phyloP scores from a whole-genome alignment of 2,113 vertebrate genomes.

The Hiodon alosoides region DNA sequence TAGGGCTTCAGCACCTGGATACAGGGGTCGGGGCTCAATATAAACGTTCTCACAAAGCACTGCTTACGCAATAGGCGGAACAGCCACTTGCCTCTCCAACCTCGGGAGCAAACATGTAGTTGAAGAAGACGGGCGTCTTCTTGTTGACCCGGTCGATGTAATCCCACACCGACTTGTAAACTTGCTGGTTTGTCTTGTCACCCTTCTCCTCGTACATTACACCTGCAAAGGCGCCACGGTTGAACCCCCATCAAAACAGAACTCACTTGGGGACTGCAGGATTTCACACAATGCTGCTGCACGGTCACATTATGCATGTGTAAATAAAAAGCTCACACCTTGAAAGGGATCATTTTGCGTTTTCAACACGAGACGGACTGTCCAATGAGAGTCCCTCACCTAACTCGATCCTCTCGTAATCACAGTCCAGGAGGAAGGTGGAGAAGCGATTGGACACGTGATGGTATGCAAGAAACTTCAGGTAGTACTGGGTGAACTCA shows the following conservation, averaged over 20 bases:
- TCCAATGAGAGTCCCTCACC: conserved; percentile 56
- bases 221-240: conserved; percentile 47
- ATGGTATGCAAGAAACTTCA: conserved; percentile 96
- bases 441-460: conserved; percentile 89
- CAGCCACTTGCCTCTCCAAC: conserved; percentile 77
- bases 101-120: conserved; percentile 90
- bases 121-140: conserved; percentile 83
- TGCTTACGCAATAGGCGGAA: background rate
- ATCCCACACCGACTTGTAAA: conserved; percentile 87
- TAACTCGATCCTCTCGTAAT: conserved; percentile 92
- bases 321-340: background rate
- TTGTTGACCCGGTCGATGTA: conserved; percentile 87
- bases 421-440: conserved; percentile 91
- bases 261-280: background rate
- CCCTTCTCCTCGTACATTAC: conserved; percentile 90
- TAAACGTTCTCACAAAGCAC: background rate
- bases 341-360: no score
- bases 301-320: no score
- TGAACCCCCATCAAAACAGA: background rate
- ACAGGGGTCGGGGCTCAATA: background rate
- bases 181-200: conserved; percentile 67
- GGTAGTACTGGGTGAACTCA: conserved; percentile 95
- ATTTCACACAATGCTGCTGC: no score
- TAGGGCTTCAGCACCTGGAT: conserved; percentile 84
- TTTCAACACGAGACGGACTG: no score